A percentile compares a stretch with the other conserved stretches of the same genome.
Evolutionary conservation across 2,797 vertebrate species (phyloP).

Genomic region (Ctenochaetus hawaiiensis): DNA sequence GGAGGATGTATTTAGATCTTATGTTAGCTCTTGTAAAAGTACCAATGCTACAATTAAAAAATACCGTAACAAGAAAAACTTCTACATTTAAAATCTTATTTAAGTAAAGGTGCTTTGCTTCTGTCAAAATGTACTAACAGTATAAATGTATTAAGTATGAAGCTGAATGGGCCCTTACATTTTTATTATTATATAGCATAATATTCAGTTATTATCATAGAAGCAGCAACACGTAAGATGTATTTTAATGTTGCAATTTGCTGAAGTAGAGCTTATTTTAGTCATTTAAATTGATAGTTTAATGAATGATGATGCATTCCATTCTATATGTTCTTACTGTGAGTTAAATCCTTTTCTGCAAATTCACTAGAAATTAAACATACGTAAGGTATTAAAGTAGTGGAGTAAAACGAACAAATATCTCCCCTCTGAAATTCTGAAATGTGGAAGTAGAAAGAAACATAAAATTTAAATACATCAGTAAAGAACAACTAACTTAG

Average conservation of each 20-base stretch:
- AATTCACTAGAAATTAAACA: not conserved
- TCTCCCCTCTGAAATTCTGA: not conserved
- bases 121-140: no score
- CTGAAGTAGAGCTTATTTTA: not conserved
- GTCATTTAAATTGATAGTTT: not conserved
- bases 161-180: not conserved
- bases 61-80: not conserved
- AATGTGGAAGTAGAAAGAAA: not conserved
- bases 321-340: not conserved
- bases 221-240: not conserved
- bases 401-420: not conserved
- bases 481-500: not conserved
- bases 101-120: not conserved
- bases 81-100: not conserved
- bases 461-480: not conserved
- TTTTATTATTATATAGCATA: not conserved
- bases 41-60: not conserved
- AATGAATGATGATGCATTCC: not conserved
- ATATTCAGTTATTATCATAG: not conserved
- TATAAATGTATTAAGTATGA: not conserved
- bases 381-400: no score
- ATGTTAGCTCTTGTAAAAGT: not conserved
- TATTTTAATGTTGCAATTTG: not conserved
- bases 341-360: not conserved
- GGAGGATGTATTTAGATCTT: not conserved